These are phyloP conservation scores for Phaenicophaeus curvirostris DNA, from an alignment of 2,797 vertebrate genomes.

Conservation along the genomic window DNA sequence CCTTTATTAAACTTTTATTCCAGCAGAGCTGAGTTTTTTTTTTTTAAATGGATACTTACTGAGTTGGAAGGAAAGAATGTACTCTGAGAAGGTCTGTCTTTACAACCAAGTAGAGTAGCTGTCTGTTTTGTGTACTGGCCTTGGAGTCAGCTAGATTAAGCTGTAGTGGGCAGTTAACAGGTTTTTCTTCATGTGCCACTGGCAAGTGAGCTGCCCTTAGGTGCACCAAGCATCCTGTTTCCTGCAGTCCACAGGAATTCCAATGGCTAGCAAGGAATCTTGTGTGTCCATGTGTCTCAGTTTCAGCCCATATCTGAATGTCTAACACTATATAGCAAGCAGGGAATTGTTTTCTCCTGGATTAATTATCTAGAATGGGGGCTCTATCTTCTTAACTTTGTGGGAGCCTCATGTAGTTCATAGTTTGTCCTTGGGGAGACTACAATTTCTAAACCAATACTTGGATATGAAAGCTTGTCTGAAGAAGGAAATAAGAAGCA, in stretches of 20 bases:
- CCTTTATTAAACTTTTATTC: not conserved
- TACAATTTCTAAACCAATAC: not conserved
- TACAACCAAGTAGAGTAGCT: not conserved
- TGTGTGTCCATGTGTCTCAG: rapidly evolving
- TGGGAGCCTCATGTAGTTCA: not conserved
- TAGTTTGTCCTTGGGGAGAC: not conserved
- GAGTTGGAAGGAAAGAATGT: not conserved
- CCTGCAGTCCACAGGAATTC: not conserved
- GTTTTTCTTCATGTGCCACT: not conserved
- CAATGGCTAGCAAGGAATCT: not conserved
- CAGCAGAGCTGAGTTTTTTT: not conserved
- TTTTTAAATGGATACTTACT: not conserved
- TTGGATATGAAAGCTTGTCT: not conserved
- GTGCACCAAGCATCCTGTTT: rapidly evolving
- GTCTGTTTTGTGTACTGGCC: not conserved
- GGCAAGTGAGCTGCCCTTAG: not conserved
- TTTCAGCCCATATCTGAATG: not conserved
- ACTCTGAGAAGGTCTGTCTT: not conserved
- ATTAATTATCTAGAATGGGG: not conserved
- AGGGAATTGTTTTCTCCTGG: not conserved
- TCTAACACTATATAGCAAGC: not conserved
- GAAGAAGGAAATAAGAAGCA: not conserved
- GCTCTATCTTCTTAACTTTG: not conserved
- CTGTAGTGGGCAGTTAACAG: not conserved
- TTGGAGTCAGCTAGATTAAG: not conserved